These are phyloP conservation scores for Rotaria macrura DNA, from an alignment of 2,888 invertebrate species.

Conservation along the genomic window DNA sequence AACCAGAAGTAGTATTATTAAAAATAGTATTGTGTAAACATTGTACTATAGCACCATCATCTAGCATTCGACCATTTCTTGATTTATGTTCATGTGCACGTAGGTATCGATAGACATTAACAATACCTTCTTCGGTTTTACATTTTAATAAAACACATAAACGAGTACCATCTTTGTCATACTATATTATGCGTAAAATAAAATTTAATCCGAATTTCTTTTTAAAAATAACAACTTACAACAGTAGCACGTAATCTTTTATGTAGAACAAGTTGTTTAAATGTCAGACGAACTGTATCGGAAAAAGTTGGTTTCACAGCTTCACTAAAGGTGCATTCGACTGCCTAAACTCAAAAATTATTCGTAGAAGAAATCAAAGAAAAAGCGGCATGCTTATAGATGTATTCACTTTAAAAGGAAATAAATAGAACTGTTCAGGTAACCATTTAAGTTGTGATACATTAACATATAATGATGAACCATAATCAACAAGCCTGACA, in stretches of 20 bases:
- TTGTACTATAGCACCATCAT: neutral
- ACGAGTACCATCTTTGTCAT: neutral
- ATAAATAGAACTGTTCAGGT: neutral
- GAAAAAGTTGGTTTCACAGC: neutral
- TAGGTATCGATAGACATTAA: conserved; percentile 14
- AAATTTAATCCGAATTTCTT: neutral
- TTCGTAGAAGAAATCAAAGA: too few relatives aligned
- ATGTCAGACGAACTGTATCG: neutral
- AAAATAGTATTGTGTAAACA: neutral
- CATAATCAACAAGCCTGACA: neutral
- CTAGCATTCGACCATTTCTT: neutral
- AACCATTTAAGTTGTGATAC: neutral
- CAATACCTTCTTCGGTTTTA: neutral
- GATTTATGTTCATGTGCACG: neutral
- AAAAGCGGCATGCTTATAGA: too few relatives aligned
- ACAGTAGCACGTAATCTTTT: neutral
- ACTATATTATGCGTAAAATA: neutral
- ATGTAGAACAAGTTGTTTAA: neutral
- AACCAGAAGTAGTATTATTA: neutral
- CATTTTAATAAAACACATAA: conserved; percentile 6
- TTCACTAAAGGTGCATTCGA: neutral
- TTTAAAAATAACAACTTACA: neutral
- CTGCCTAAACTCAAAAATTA: neutral
- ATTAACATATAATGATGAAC: neutral
- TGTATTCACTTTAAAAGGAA: conserved; percentile 10